These are phyloP conservation scores for Brachynemurus nebulosus DNA, from an alignment of 2,888 invertebrate species.

Conservation along the genomic window DNA sequence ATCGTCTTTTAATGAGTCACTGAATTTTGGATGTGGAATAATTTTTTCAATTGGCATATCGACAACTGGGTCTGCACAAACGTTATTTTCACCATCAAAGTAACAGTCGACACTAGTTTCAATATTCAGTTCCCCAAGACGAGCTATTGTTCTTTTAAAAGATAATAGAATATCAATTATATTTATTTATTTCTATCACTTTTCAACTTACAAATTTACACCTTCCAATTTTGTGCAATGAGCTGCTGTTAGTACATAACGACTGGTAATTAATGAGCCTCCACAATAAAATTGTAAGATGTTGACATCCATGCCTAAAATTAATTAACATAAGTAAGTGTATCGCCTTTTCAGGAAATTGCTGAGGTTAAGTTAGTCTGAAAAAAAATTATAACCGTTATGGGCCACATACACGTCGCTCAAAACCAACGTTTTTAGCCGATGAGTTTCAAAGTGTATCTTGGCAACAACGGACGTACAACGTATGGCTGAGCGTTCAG, in stretches of 20 bases:
- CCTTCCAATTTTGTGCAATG: slow-evolving; percentile 21
- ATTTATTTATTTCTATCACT: background rate
- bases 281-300: slow-evolving; percentile 24
- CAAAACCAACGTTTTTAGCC: no score
- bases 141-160: slow-evolving; percentile 35
- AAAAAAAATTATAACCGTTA: no score
- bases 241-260: slow-evolving; percentile 24
- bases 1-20: slow-evolving; percentile 26
- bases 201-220: slow-evolving; percentile 21
- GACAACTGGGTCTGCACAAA: slow-evolving; percentile 24
- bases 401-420: no score
- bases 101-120: slow-evolving; percentile 34
- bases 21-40: slow-evolving; percentile 25
- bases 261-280: slow-evolving; percentile 23
- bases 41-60: slow-evolving; percentile 24
- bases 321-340: no score
- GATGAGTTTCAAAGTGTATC: no score
- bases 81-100: slow-evolving; percentile 3
- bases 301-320: no score
- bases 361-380: no score
- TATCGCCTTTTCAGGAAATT: no score
- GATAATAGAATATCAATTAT: slow-evolving; percentile 2
- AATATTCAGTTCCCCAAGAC: slow-evolving; percentile 44
- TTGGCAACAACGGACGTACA: no score
- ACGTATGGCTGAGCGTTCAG: no score